Percentiles rank a stretch among this genome's conserved stretches.
Evolutionary conservation across 2,113 vertebrate species (phyloP).

Genomic region (Siniperca knerii): DNA sequence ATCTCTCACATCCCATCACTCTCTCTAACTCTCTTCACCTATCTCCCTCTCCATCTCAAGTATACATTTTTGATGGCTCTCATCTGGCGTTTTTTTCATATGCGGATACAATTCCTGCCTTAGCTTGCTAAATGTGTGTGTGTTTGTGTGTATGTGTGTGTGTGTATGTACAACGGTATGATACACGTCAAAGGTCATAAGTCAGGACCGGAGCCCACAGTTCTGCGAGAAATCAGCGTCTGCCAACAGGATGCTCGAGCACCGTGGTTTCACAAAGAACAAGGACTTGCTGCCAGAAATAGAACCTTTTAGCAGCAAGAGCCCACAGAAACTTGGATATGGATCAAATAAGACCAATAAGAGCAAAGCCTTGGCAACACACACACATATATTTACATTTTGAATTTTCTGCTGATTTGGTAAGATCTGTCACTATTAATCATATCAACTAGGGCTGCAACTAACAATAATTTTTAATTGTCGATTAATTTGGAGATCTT

Average conservation of each 20-base stretch:
- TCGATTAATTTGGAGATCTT: neutral
- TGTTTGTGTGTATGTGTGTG: slow-evolving; percentile 23
- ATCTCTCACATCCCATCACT: slow-evolving; percentile 33
- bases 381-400: slow-evolving; percentile 22
- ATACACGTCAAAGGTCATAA: slow-evolving; percentile 55
- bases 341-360: slow-evolving; percentile 54
- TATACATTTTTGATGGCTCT: slow-evolving; percentile 24
- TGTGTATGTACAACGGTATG: slow-evolving; percentile 15
- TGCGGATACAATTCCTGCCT: slow-evolving; percentile 15
- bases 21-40: slow-evolving; percentile 30
- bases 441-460: neutral
- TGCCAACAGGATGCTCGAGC: slow-evolving; percentile 54
- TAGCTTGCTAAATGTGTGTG: slow-evolving; percentile 8
- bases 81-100: neutral
- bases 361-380: slow-evolving; percentile 35
- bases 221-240: slow-evolving; percentile 32
- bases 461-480: neutral
- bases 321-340: slow-evolving; percentile 59
- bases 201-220: slow-evolving; percentile 39
- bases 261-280: slow-evolving; percentile 50
- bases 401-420: slow-evolving; percentile 19
- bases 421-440: neutral
- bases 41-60: slow-evolving; percentile 41
- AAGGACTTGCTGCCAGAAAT: slow-evolving; percentile 60
- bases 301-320: slow-evolving; percentile 62